These are phyloP conservation scores for Aplysia californica DNA, from an alignment of 1,140 invertebrate genomes.

Conservation along the genomic window DNA sequence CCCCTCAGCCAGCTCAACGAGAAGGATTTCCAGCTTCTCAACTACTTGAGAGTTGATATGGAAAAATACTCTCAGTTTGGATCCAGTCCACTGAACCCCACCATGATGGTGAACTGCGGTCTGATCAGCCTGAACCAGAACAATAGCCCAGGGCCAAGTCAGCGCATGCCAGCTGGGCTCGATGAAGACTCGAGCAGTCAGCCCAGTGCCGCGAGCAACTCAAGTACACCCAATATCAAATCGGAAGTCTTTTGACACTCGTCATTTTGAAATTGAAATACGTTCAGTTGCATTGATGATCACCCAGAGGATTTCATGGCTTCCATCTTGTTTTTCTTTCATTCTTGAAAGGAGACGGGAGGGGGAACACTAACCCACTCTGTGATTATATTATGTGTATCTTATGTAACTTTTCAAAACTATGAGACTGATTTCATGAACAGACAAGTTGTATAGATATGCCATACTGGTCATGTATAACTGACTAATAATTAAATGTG, in stretches of 20 bases:
- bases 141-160: background rate
- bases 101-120: slow-evolving; percentile 18
- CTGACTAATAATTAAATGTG: no score
- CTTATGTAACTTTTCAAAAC: no score
- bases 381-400: no score
- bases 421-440: no score
- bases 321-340: no score
- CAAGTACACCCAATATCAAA: slow-evolving; percentile 6
- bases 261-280: no score
- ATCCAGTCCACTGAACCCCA: slow-evolving; percentile 14
- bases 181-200: slow-evolving; percentile 21
- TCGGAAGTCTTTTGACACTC: slow-evolving; percentile 16
- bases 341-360: no score
- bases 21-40: slow-evolving; percentile 36
- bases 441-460: no score
- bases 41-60: slow-evolving; percentile 45
- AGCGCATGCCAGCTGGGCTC: background rate
- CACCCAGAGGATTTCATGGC: no score
- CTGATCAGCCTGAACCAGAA: background rate
- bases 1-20: slow-evolving; percentile 30
- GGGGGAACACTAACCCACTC: no score
- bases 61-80: slow-evolving; percentile 37
- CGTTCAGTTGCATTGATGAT: no score
- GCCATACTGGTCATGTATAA: no score
- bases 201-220: background rate